Conservation (phyloP, 1,140 invertebrate genomes). For the Cotesia typhae region DNA sequence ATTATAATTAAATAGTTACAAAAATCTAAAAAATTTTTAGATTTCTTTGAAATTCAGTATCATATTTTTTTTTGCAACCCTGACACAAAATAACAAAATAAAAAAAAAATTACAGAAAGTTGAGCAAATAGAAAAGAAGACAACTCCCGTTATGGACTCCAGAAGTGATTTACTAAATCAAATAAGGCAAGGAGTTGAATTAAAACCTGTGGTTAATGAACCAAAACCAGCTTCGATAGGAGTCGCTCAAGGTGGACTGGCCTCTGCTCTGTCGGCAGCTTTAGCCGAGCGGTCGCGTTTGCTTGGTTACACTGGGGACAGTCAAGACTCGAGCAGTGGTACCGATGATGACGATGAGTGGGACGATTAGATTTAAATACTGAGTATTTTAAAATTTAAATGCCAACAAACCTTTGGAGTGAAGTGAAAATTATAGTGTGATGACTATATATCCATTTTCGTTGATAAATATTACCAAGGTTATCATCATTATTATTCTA, state of each 20-base stretch:
- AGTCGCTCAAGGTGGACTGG: slow-evolving; percentile 70
- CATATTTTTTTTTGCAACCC: no score
- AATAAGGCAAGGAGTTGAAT: slow-evolving; percentile 79
- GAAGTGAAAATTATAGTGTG: slow-evolving; percentile 1
- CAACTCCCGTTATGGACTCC: slow-evolving; percentile 60
- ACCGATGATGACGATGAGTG: slow-evolving; percentile 74
- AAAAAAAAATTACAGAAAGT: slow-evolving; percentile 65
- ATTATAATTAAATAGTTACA: no score
- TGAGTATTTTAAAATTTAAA: not conserved
- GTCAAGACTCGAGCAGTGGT: slow-evolving; percentile 69
- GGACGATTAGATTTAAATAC: slow-evolving; percentile 65
- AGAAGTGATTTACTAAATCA: slow-evolving; percentile 80
- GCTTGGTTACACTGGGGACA: slow-evolving; percentile 70
- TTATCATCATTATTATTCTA: no score
- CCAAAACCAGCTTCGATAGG: slow-evolving; percentile 47
- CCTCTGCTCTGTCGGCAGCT: slow-evolving; percentile 80
- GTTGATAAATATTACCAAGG: no score
- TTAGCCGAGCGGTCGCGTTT: slow-evolving; percentile 76
- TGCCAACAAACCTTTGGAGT: not conserved
- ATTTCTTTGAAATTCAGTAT: no score
- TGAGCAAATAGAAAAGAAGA: slow-evolving; percentile 62
- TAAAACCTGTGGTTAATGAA: slow-evolving; percentile 71
- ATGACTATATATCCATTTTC: not conserved
- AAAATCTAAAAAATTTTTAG: no score
- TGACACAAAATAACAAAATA: not conserved